Base-by-base conservation (phyloP, 2,797 vertebrate species). In the Momotus momota region DNA sequence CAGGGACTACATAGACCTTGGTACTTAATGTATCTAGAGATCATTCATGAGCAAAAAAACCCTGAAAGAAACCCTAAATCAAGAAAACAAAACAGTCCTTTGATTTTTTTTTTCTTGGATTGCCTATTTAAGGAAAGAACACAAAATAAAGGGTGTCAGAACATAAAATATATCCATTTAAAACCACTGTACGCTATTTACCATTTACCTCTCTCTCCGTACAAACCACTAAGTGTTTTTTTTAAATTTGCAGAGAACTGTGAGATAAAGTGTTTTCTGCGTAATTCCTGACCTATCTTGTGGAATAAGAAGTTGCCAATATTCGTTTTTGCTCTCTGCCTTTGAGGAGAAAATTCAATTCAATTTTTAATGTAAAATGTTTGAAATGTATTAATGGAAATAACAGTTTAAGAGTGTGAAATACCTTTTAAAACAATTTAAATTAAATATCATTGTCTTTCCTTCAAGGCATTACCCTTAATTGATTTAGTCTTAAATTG, bases 401-500 rank as follows among this genome's bases (percentile, higher is more conserved):
- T 67, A 88, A 74, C 57, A 88, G 75, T 70, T 81, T 73, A 41
- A 19, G 4, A 90, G 33, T 64, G 91, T 71, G 88, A 94, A 95
- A 94, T 85, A 94, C 41, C 94, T 95, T 97, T 91, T 96, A 95
- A 97, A 96, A 96, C 78, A 93, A 96, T 95, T 97, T 97, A 82
- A 96, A 95, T 97, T 96, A 95, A 96, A 95, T 96, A 96, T 90
- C 83, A 94, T 91, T 82, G 87, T 93, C 96, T 83, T 97, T 97
- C 90, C 97, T 97, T 96, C 85, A 96, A 97, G 97, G 91, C 94
- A 94, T 71, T 97, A 85, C 41, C 61, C 96, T 97, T 96, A 97
- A 97, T 86, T 96, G 91, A 98, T 93, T 96, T 95, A 70, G 94
- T 96, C 96, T 95, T 97, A 95, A 97, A 95, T 94, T 94, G 88